Conservation (phyloP, 2,113 vertebrate species). For the Eudorcas thomsonii region DNA sequence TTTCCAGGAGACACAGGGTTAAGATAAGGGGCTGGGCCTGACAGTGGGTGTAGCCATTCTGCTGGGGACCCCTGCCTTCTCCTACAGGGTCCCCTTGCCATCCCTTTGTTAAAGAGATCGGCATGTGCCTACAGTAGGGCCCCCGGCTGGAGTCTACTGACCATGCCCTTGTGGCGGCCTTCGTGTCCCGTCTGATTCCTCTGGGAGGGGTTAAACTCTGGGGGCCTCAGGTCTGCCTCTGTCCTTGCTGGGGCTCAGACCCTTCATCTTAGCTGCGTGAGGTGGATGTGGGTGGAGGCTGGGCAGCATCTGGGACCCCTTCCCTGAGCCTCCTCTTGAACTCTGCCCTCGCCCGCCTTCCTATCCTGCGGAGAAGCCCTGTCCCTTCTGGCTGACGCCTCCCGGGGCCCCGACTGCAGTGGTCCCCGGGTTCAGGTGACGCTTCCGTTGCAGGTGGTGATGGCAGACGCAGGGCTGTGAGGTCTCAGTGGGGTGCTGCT, state of each 20-base stretch:
- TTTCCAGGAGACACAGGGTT: background rate
- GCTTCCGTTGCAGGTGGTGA: fast-evolving
- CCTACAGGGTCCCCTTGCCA: background rate
- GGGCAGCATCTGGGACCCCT: background rate
- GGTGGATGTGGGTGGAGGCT: background rate
- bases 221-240: background rate
- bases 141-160: background rate
- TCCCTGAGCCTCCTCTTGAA: background rate
- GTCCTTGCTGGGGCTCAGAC: background rate
- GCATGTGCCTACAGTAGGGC: no score
- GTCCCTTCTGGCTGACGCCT: background rate
- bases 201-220: background rate
- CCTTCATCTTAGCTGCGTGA: background rate
- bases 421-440: background rate
- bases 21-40: background rate
- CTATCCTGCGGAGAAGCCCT: background rate
- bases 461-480: fast-evolving
- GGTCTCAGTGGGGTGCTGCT: fast-evolving
- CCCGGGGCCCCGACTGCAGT: background rate
- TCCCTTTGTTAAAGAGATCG: background rate
- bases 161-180: background rate
- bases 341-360: background rate
- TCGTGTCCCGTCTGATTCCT: background rate
- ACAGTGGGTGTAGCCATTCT: background rate
- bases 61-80: background rate